These are phyloP conservation scores for Zaprionus obscuricornis DNA, from an alignment of 2,888 invertebrate species.

Conservation along the genomic window DNA sequence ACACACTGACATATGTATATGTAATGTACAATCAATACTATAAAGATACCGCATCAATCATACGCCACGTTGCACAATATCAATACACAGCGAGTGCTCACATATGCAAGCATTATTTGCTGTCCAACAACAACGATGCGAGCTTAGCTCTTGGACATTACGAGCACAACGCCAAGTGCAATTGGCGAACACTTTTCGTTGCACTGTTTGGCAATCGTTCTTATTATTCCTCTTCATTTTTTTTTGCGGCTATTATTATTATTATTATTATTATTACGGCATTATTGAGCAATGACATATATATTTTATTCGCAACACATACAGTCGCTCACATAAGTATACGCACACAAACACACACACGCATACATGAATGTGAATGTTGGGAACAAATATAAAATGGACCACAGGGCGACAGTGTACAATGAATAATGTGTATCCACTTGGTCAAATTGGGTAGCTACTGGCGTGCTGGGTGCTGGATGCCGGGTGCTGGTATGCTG, in stretches of 20 bases:
- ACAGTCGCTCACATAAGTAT: constrained; percentile 13
- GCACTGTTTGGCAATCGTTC: constrained; percentile 3
- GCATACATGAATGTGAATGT: neutral
- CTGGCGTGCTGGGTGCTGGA: neutral
- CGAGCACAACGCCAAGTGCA: constrained; percentile 15
- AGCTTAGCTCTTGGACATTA: neutral
- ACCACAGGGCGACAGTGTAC: constrained; percentile 21
- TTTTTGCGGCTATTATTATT: constrained; percentile 4
- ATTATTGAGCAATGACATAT: constrained; percentile 52
- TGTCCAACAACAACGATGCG: too few species aligned
- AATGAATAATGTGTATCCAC: constrained; percentile 61
- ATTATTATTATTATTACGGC: constrained; percentile 47
- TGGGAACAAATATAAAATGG: constrained; percentile 24
- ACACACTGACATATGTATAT: too few species aligned
- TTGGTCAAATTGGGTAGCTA: constrained; percentile 42
- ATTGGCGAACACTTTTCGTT: constrained; percentile 9
- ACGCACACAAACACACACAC: neutral
- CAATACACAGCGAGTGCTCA: constrained; percentile 35
- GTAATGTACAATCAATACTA: too few species aligned
- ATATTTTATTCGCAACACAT: constrained; percentile 15
- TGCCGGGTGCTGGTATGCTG: neutral
- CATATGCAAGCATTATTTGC: constrained; percentile 18
- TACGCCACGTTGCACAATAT: constrained; percentile 61
- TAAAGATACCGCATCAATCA: constrained; percentile 59
- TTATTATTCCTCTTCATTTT: constrained; percentile 30